These are phyloP conservation scores for Prietella phreatophila DNA, from an alignment of 2,113 vertebrate genomes.

Conservation along the genomic window DNA sequence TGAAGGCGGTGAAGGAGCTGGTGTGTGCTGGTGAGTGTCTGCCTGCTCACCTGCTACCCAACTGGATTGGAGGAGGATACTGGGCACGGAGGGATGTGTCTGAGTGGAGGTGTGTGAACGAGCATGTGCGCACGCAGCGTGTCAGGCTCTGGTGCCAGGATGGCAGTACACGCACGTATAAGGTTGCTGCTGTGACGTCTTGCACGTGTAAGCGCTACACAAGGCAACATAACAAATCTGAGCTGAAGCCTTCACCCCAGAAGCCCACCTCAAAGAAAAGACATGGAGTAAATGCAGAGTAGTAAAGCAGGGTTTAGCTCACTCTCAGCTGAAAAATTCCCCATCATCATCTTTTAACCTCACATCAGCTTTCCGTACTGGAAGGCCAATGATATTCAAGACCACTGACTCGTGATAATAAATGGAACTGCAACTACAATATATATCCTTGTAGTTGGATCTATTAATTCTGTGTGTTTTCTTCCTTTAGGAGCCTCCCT, in stretches of 20 bases:
- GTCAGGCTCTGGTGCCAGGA: constrained; percentile 90
- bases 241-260: constrained; percentile 74
- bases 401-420: constrained; percentile 10
- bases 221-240: constrained; percentile 88
- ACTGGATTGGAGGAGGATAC: constrained; percentile 90
- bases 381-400: constrained; percentile 13
- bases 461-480: neutral
- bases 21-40: constrained; percentile 94
- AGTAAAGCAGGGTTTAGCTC: constrained; percentile 56
- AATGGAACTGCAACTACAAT: neutral
- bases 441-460: constrained; percentile 14
- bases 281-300: constrained; percentile 71
- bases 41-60: constrained; percentile 86
- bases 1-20: constrained; percentile 89
- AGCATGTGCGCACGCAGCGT: constrained; percentile 86
- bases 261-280: constrained; percentile 75
- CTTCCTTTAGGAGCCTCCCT: neutral
- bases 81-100: constrained; percentile 84
- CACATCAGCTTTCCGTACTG: neutral
- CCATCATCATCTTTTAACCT: neutral
- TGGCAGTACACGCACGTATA: constrained; percentile 90
- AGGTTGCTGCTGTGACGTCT: constrained; percentile 88
- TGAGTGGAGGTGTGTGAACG: constrained; percentile 94
- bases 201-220: constrained; percentile 93
- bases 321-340: neutral